These are phyloP conservation scores for Silurus asotus DNA, from an alignment of 2,113 vertebrate genomes.

Conservation along the genomic window DNA sequence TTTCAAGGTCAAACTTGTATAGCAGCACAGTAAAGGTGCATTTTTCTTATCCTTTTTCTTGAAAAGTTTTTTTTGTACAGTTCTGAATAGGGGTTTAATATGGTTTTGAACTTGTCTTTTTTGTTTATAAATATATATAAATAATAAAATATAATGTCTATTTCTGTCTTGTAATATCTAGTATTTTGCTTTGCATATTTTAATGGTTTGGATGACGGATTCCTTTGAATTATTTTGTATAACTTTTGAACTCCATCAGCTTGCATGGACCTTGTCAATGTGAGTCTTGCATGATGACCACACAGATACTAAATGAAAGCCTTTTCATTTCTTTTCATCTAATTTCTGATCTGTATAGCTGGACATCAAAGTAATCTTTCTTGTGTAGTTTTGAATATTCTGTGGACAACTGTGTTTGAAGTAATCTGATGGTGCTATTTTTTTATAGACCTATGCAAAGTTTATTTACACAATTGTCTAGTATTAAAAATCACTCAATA, in stretches of 20 bases:
- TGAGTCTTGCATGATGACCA: neutral
- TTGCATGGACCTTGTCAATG: neutral
- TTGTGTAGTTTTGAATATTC: neutral
- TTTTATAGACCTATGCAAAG: constrained; percentile 70
- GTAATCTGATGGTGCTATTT: constrained; percentile 64
- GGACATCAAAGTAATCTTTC: neutral
- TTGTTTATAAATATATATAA: neutral
- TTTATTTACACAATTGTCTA: constrained; percentile 43
- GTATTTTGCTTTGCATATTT: neutral
- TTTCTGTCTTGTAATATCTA: neutral
- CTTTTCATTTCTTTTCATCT: neutral
- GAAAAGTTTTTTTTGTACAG: neutral
- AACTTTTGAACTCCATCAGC: neutral
- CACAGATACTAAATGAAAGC: neutral
- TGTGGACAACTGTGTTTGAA: constrained; percentile 9
- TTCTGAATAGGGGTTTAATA: neutral
- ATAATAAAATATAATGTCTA: no score
- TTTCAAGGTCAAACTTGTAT: constrained; percentile 14
- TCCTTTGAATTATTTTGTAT: neutral
- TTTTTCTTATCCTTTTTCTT: neutral
- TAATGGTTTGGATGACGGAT: neutral
- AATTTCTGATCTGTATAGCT: neutral
- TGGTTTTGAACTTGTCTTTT: neutral
- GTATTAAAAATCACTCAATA: neutral
- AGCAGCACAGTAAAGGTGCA: neutral